Conservation (phyloP, 2,888 invertebrate species). For the Heteromurus nitidus region DNA sequence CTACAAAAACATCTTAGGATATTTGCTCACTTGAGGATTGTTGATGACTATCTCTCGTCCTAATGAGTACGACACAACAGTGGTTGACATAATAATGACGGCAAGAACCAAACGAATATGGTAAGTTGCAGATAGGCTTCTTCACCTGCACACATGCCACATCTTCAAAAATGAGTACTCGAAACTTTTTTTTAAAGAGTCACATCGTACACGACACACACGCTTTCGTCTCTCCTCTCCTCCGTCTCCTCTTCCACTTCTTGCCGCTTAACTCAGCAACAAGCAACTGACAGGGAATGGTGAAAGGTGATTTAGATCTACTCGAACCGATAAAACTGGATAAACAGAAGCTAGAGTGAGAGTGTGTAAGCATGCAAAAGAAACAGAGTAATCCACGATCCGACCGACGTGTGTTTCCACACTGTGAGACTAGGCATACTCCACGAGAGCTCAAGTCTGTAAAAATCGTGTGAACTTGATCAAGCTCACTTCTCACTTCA, state of each 20-base stretch:
- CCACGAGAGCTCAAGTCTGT: neutral
- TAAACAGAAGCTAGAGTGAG: constrained; percentile 24
- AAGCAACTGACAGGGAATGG: constrained; percentile 51
- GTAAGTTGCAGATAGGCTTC: neutral
- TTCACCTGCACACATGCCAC: neutral
- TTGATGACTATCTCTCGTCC: neutral
- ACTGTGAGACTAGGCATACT: neutral
- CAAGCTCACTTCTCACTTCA: constrained; percentile 6
- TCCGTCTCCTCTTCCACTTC: constrained; percentile 30
- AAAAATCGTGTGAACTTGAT: constrained; percentile 30
- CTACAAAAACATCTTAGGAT: no score
- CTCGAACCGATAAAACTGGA: constrained; percentile 8
- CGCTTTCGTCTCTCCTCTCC: neutral
- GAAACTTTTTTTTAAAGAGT: constrained; percentile 6
- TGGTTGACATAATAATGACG: no score
- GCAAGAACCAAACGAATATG: neutral
- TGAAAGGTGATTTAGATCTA: constrained; percentile 56
- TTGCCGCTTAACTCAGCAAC: constrained; percentile 36
- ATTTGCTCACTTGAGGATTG: neutral
- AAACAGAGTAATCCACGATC: neutral
- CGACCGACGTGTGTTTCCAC: constrained; percentile 12
- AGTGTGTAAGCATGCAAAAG: constrained; percentile 13
- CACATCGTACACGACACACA: constrained; percentile 5
- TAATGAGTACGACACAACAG: no score
- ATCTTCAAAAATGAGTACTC: constrained; percentile 13